phyloP scores from a whole-genome alignment of 53 echinoderm and acorn worm genomes.

The Arbacia lixula region DNA sequence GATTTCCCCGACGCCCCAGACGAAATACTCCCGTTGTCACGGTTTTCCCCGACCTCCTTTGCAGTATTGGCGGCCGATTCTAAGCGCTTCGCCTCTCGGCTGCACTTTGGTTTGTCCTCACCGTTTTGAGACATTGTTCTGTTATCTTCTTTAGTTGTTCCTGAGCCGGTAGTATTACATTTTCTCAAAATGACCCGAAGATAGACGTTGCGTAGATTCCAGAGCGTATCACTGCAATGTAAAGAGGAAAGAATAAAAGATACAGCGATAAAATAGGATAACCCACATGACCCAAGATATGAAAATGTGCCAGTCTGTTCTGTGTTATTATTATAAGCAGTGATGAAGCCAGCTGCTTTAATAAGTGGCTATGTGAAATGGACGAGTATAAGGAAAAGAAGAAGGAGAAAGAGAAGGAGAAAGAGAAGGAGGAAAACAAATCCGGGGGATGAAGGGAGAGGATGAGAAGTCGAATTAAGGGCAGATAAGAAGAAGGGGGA shows the following conservation, averaged over 20 bases:
- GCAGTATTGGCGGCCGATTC: neutral
- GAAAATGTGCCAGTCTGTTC: no score
- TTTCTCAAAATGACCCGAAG: no score
- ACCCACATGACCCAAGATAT: no score
- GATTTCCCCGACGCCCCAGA: neutral
- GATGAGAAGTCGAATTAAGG: neutral
- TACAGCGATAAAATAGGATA: no score
- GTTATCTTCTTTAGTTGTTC: no score
- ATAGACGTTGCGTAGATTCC: no score
- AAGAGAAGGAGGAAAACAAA: neutral
- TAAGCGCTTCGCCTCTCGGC: slow-evolving; percentile 5
- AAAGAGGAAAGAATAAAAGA: no score
- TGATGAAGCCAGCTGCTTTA: no score
- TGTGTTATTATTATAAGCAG: no score
- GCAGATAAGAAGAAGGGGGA: neutral
- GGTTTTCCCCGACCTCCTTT: neutral
- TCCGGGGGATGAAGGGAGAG: neutral
- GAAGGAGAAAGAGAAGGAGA: neutral
- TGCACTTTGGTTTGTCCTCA: slow-evolving; percentile 4
- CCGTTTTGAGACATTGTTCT: neutral
- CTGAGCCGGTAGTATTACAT: no score
- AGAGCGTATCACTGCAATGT: no score
- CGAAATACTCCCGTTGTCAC: neutral
- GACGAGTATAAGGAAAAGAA: neutral
- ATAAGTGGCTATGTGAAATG: no score